phyloP scores from a whole-genome alignment of 2,113 vertebrate species.

The Atlantisia rogersi region DNA sequence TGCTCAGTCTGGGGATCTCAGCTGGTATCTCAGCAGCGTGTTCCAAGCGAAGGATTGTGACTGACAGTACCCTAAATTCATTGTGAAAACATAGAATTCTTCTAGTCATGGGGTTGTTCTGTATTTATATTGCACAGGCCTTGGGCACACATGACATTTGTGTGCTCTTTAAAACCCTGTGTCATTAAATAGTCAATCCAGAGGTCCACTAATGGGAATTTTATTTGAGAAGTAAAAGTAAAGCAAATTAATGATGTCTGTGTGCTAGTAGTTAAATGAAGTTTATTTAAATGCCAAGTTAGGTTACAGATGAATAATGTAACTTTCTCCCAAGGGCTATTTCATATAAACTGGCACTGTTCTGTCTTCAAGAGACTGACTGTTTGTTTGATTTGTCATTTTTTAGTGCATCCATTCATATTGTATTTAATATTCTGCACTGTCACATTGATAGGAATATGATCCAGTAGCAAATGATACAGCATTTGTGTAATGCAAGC shows the following conservation, averaged over 20 bases:
- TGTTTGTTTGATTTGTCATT: background rate
- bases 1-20: background rate
- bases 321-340: background rate
- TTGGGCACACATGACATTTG: background rate
- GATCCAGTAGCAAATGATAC: background rate
- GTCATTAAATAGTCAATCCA: background rate
- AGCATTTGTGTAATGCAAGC: background rate
- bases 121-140: background rate
- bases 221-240: constrained; percentile 12
- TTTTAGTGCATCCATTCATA: background rate
- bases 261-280: background rate
- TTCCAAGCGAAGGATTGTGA: background rate
- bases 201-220: background rate
- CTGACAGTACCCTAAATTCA: constrained; percentile 15
- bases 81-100: background rate
- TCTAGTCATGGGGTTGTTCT: background rate
- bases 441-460: background rate
- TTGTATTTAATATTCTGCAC: background rate
- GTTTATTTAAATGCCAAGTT: background rate
- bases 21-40: background rate
- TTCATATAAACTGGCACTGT: background rate
- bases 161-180: background rate
- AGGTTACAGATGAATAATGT: background rate
- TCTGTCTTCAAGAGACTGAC: background rate
- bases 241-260: background rate